A percentile compares a stretch with the other conserved stretches of the same genome.
Evolutionary conservation across 2,888 invertebrate species (phyloP).

Genomic region (Lasiommata megera): DNA sequence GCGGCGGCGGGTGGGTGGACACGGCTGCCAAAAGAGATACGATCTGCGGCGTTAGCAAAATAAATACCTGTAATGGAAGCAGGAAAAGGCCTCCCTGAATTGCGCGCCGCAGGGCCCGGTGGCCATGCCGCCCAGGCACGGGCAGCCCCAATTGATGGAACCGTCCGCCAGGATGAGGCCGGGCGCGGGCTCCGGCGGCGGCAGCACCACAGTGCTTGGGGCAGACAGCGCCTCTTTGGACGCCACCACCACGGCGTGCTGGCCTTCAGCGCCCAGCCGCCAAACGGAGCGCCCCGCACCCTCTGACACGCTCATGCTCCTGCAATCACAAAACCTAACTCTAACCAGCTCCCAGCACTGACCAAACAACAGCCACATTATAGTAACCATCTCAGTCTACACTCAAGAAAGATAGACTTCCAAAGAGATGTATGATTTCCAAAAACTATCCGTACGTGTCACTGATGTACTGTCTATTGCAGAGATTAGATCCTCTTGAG

Average conservation of each 20-base stretch:
- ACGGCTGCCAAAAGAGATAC: too few species aligned
- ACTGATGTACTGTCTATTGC: not conserved
- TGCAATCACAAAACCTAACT: too few species aligned
- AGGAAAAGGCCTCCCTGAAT: slow-evolving; percentile 96
- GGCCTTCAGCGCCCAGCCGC: slow-evolving; percentile 47
- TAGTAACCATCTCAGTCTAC: too few species aligned
- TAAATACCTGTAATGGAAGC: slow-evolving; percentile 95
- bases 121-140: slow-evolving; percentile 98
- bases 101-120: slow-evolving; percentile 97
- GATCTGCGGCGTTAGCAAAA: too few species aligned
- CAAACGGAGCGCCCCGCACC: slow-evolving; percentile 54
- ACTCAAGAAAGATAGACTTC: too few species aligned
- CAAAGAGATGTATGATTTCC: too few species aligned
- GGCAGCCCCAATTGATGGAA: slow-evolving; percentile 98
- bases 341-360: too few species aligned
- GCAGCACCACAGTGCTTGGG: slow-evolving; percentile 86
- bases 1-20: too few species aligned
- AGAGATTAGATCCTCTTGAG: too few species aligned
- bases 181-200: slow-evolving; percentile 87
- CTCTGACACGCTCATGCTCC: not conserved
- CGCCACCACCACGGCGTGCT: slow-evolving; percentile 88
- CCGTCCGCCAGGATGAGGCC: slow-evolving; percentile 93
- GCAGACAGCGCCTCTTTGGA: slow-evolving; percentile 88
- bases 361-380: too few species aligned
- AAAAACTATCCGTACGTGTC: not conserved